phyloP scores from a whole-genome alignment of 2,113 vertebrate genomes.

The Ornithorhynchus anatinus region DNA sequence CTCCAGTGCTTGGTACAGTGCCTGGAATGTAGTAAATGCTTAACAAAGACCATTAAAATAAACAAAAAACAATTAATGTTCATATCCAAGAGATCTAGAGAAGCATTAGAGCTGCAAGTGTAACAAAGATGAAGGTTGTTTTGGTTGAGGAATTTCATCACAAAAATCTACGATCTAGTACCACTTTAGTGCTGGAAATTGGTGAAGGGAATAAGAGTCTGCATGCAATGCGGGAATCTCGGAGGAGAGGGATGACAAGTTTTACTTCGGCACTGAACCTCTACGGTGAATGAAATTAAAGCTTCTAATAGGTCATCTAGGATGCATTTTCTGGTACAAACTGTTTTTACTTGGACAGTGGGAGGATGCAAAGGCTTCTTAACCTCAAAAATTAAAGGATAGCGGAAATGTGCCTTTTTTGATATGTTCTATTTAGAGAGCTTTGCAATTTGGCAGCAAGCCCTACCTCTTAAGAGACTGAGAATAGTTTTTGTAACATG shows the following conservation, averaged over 20 bases:
- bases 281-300: constrained; percentile 21
- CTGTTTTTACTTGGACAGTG: constrained; percentile 9
- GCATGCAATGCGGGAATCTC: not conserved
- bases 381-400: not conserved
- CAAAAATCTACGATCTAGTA: not conserved
- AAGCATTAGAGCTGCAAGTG: not conserved
- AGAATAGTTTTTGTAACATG: constrained; percentile 17
- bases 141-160: constrained; percentile 12
- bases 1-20: no score
- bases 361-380: not conserved
- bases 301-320: not conserved
- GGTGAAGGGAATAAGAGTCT: constrained; percentile 15
- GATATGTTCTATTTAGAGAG: constrained; percentile 8
- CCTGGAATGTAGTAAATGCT: no score
- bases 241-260: not conserved
- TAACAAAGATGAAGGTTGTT: not conserved
- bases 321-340: not conserved
- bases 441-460: not conserved
- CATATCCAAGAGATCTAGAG: not conserved
- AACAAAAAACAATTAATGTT: not conserved
- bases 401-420: not conserved
- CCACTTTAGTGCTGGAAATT: constrained; percentile 5
- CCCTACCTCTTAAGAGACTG: not conserved
- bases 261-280: constrained; percentile 11
- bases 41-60: no score